These are phyloP conservation scores for Drosophila pallidifrons DNA, from an alignment of 1,140 invertebrate genomes.

Conservation along the genomic window DNA sequence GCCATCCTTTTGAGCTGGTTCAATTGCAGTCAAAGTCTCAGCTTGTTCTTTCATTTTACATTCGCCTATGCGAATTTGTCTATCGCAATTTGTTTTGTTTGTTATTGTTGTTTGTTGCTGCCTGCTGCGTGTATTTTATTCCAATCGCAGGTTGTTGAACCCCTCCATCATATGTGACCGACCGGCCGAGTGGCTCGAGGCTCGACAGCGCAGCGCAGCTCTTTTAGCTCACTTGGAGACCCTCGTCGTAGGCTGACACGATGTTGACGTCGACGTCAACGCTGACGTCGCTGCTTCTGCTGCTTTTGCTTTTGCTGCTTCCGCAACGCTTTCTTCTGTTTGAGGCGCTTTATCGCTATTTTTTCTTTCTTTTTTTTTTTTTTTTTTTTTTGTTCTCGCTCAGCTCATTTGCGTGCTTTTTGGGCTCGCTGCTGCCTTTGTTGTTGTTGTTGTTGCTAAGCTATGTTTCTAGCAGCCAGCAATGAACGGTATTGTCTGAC, in stretches of 20 bases:
- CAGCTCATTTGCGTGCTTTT: slow-evolving; percentile 40
- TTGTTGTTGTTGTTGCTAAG: slow-evolving; percentile 48
- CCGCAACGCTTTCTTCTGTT: slow-evolving; percentile 56
- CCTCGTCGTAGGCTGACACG: slow-evolving; percentile 49
- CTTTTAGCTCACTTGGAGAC: slow-evolving; percentile 42
- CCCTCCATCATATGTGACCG: slow-evolving; percentile 58
- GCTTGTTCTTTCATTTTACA: slow-evolving; percentile 34
- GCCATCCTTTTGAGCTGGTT: not conserved
- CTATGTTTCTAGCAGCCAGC: slow-evolving; percentile 19
- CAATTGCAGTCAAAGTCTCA: not conserved
- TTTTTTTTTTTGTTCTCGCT: slow-evolving; percentile 16
- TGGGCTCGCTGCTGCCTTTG: slow-evolving; percentile 3
- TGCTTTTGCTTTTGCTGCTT: slow-evolving; percentile 46
- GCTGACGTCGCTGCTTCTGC: slow-evolving; percentile 15
- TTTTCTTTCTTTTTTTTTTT: not conserved
- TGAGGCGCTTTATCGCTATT: slow-evolving; percentile 39
- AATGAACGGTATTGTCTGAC: slow-evolving; percentile 54
- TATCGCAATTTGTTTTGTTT: slow-evolving; percentile 44
- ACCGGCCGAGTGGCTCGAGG: slow-evolving; percentile 73
- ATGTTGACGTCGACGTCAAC: slow-evolving; percentile 1
- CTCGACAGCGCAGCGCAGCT: not conserved
- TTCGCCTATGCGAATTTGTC: slow-evolving; percentile 29
- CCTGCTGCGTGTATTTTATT: slow-evolving; percentile 36
- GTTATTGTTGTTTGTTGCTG: slow-evolving; percentile 37
- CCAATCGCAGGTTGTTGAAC: slow-evolving; percentile 77